Conservation (phyloP, 2,113 vertebrate species). For the Mola mola region DNA sequence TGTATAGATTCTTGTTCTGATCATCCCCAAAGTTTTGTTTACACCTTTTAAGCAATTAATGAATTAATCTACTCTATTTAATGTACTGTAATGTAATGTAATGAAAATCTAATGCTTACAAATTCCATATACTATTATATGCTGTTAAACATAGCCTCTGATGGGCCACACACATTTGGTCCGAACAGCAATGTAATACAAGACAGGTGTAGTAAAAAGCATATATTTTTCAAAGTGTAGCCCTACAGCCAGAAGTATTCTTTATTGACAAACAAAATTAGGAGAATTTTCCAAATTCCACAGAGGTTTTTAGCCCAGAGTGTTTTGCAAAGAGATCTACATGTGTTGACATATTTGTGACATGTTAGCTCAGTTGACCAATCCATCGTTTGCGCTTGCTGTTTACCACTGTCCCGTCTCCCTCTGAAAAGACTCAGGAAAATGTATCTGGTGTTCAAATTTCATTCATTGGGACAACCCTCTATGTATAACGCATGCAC, state of each 20-base stretch:
- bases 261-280: no score
- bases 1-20: no score
- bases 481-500: neutral
- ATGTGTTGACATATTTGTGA: constrained; percentile 53
- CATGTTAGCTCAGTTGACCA: constrained; percentile 49
- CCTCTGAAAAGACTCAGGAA: constrained; percentile 21
- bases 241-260: neutral
- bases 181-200: no score
- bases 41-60: no score
- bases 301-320: constrained; percentile 20
- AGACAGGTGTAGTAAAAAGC: no score
- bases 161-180: no score
- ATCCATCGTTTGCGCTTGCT: constrained; percentile 52
- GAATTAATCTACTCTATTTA: no score
- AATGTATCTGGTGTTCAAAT: constrained; percentile 48
- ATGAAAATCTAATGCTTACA: no score
- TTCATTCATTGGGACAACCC: constrained; percentile 47
- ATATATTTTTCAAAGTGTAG: constrained; percentile 21
- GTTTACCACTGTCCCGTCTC: constrained; percentile 37
- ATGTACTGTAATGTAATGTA: no score
- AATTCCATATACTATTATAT: no score
- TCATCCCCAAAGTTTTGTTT: no score
- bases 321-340: constrained; percentile 38
- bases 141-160: no score
- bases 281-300: constrained; percentile 33